Percentiles rank a stretch among this genome's conserved stretches.
Evolutionary conservation across 1,140 invertebrate genomes (phyloP).

Genomic region (Hyposmocoma kahamanoa): DNA sequence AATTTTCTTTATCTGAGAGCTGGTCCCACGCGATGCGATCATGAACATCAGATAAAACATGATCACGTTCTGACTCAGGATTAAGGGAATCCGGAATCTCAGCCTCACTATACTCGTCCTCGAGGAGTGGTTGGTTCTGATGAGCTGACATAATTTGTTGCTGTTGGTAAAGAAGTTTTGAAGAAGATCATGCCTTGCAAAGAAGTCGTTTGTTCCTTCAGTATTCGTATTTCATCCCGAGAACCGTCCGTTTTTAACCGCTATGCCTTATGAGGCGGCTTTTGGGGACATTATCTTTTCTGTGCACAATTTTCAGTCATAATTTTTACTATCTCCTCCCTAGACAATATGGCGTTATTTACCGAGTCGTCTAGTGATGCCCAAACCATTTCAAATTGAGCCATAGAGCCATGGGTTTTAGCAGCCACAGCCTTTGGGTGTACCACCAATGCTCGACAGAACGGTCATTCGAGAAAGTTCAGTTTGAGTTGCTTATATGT

Average conservation of each 20-base stretch:
- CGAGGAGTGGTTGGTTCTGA: not conserved
- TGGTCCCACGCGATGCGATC: too few species aligned
- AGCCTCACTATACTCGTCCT: too few species aligned
- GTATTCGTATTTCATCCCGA: not conserved
- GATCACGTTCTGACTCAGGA: not conserved
- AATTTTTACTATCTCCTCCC: not conserved
- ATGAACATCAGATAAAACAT: too few species aligned
- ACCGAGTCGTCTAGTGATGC: not conserved
- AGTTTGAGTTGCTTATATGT: not conserved
- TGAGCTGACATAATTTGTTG: not conserved
- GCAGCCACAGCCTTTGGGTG: not conserved
- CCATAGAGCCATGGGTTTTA: not conserved
- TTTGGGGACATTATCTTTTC: not conserved
- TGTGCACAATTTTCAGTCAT: not conserved
- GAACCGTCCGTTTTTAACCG: not conserved
- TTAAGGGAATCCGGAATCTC: not conserved
- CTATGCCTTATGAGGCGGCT: not conserved
- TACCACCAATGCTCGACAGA: not conserved
- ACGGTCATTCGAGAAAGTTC: not conserved
- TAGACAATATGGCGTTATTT: not conserved
- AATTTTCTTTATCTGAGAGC: too few species aligned
- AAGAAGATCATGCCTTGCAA: not conserved
- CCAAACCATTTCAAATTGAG: not conserved
- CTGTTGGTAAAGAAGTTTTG: not conserved
- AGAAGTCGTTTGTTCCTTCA: not conserved